A percentile compares a stretch with the other conserved stretches of the same genome.
Conservation (phyloP, 1,140 invertebrate species). For the Subanguina moxae region DNA sequence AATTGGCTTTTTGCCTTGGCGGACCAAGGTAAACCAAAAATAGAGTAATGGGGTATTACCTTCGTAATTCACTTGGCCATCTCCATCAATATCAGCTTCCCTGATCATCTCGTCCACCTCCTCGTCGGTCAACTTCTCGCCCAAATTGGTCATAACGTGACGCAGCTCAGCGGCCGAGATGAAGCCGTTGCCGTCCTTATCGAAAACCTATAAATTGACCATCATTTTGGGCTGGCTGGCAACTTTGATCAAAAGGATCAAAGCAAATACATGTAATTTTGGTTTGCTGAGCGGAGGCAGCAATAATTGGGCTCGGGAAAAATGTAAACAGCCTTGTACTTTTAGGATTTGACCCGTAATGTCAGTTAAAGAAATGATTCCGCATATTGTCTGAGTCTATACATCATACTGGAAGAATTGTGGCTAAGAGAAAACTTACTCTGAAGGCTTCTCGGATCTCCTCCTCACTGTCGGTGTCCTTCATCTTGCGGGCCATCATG, state of each 20-base stretch:
- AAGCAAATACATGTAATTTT: too few relatives aligned
- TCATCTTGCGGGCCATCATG: constrained; percentile 98
- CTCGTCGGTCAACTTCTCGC: constrained; percentile 94
- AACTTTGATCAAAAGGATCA: not conserved
- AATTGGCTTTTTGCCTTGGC: too few relatives aligned
- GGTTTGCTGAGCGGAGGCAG: too few relatives aligned
- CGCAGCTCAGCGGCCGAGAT: constrained; percentile 82
- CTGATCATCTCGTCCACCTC: constrained; percentile 96
- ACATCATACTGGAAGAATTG: too few relatives aligned
- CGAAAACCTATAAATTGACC: constrained; percentile 20
- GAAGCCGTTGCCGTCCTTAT: constrained; percentile 77
- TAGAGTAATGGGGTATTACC: constrained; percentile 6
- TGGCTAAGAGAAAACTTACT: constrained; percentile 62
- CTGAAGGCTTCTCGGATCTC: constrained; percentile 97
- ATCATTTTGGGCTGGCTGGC: not conserved
- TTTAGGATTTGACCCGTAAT: not conserved
- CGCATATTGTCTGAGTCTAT: not conserved
- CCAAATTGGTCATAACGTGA: constrained; percentile 89
- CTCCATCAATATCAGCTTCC: constrained; percentile 95
- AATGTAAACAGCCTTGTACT: too few relatives aligned
- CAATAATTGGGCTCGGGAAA: too few relatives aligned
- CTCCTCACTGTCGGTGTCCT: constrained; percentile 95
- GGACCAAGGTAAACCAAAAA: constrained; percentile 5
- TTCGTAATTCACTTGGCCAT: constrained; percentile 98
- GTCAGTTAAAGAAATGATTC: not conserved